Evolutionary conservation across 2,113 vertebrate genomes (phyloP), one percentile per base, ranked within the genome.

Genomic region (Urocynchramus pylzowi): DNA sequence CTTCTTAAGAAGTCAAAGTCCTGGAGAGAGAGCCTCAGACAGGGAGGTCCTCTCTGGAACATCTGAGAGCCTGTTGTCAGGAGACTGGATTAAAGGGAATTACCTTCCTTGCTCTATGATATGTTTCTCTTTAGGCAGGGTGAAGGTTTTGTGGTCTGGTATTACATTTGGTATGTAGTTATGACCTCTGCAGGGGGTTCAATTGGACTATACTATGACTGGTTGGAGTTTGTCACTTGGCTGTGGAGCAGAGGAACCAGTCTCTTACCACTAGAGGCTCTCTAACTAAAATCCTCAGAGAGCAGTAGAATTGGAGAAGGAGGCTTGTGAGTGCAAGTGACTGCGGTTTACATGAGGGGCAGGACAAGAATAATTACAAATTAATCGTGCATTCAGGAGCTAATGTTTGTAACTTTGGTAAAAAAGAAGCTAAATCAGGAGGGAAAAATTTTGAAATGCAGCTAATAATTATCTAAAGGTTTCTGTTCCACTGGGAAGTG

Each of bases 341-440:
- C 54, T 78, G 74, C 0, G 0, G 52, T 67, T 86, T 88, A 63
- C 71, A 31, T 24, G 50, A 86, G 56, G 52, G 60, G 35, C 0
- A 13, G 93, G 90, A 90, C 76, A 75, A 74, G 75, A 93, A 74
- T 88, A 94, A 95, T 94, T 90, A 81, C 80, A 81, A 93, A 89
- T 86, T 79, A 90, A 37, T 84, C 44, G 52, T 10, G 41, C n/a
- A 86, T 47, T 85, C 64, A 60, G 83, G 54, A 90, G 28, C 37
- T 86, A 91, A 81, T 68, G 18, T 70, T 94, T 91, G 27, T 60
- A 86, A 68, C 47, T 94, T 89, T 60, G 60, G 63, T 86, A 84
- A 84, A 94, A 65, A 74, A n/a, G n/a, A 75, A 86, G 54, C 30
- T 71, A 64, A 96, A 74, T 78, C 56, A 69, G 56, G 71, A 90